These are phyloP conservation scores for Lasioglossum baleicum DNA, from an alignment of 1,140 invertebrate species.

Conservation along the genomic window DNA sequence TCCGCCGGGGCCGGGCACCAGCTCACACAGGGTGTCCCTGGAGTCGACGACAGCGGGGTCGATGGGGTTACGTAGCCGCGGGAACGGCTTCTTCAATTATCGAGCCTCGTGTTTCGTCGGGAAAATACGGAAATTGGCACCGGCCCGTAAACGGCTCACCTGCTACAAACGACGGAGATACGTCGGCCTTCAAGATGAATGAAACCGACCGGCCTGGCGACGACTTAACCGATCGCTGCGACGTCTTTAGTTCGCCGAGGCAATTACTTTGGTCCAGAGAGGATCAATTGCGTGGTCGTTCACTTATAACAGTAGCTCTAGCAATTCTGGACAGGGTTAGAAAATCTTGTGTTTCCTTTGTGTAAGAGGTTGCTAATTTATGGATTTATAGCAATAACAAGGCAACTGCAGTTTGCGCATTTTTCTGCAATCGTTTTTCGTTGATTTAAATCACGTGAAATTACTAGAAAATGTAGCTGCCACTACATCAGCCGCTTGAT, in stretches of 20 bases:
- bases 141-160: not conserved
- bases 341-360: too few species aligned
- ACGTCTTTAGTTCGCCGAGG: too few species aligned
- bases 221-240: not conserved
- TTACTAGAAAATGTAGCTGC: too few species aligned
- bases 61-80: constrained; percentile 26
- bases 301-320: too few species aligned
- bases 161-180: not conserved
- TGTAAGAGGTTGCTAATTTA: too few species aligned
- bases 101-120: constrained; percentile 31
- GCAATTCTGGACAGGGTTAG: too few species aligned
- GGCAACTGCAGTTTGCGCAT: too few species aligned
- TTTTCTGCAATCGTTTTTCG: not conserved
- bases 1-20: constrained; percentile 6
- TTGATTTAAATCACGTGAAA: too few species aligned
- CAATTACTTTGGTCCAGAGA: too few species aligned
- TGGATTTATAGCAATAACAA: too few species aligned
- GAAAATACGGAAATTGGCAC: constrained; percentile 34
- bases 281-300: too few species aligned
- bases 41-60: constrained; percentile 45
- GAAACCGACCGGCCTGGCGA: not conserved
- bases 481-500: too few species aligned
- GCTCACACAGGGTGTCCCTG: constrained; percentile 52
- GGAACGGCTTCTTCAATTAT: constrained; percentile 37
- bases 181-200: not conserved